These are phyloP conservation scores for Argyra leucocephala DNA, from an alignment of 2,888 invertebrate species.

Conservation along the genomic window DNA sequence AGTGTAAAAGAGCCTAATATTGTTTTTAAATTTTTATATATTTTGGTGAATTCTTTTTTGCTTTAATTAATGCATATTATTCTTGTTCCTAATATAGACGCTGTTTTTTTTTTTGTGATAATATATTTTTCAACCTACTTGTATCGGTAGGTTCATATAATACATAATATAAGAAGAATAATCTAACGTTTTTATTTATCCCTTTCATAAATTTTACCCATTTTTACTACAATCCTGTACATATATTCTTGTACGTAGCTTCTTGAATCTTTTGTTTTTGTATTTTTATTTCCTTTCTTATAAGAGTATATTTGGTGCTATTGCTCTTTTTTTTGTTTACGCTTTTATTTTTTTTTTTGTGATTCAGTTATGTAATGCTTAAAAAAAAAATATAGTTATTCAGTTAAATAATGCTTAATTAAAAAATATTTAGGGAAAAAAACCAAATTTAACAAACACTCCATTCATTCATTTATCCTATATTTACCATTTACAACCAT, in stretches of 20 bases:
- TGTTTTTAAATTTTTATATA: too few relatives aligned
- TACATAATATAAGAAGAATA: too few relatives aligned
- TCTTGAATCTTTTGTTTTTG: neutral
- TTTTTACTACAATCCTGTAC: neutral
- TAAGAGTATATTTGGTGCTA: neutral
- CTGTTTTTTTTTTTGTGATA: too few relatives aligned
- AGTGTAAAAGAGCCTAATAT: too few relatives aligned
- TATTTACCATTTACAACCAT: neutral
- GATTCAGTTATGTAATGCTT: neutral
- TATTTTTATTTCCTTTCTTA: neutral
- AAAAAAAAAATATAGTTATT: neutral
- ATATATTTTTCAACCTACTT: too few relatives aligned
- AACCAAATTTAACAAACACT: neutral
- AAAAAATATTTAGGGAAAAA: neutral
- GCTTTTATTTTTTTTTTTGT: neutral
- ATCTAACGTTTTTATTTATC: neutral
- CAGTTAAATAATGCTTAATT: too few relatives aligned
- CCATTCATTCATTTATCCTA: neutral
- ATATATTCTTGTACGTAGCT: neutral
- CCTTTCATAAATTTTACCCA: neutral
- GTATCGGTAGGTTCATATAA: too few relatives aligned
- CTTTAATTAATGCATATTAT: too few relatives aligned
- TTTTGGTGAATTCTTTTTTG: too few relatives aligned
- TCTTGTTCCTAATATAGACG: too few relatives aligned
- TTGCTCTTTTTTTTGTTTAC: neutral